Base-by-base conservation (phyloP, 1,140 invertebrate genomes). In the Aethina tumida region DNA sequence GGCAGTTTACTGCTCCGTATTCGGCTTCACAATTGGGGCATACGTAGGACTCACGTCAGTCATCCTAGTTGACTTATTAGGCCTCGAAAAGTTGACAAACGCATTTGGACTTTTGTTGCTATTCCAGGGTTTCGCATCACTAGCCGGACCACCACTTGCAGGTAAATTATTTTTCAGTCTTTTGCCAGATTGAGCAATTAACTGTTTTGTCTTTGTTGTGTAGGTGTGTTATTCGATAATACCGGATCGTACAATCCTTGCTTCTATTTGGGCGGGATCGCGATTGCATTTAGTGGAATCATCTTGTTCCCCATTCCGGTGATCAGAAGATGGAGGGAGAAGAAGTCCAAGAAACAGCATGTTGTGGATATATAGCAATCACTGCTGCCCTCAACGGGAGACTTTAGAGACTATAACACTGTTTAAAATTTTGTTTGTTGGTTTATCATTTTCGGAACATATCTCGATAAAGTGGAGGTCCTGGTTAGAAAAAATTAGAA, bases 21-120 rank as follows among this genome's bases (percentile, higher is more conserved):
- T 85, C 60, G 92, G 92, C 16, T 80, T 87, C 43, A 89, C 86
- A 1, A 87, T 88, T 45, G 91, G 90, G 35, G 90, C 88, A 15
- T 95, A 94, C 58, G 90, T 95, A 3, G 88, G 89, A 4, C 69
- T 96, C 9, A 96, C 92, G 3, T 92, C 87, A 5, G 88, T 91
- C 3, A 85, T 91, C 33, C 63, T 92, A 29, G 86, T 91, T 2
- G 87, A 93, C 61, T 68, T 93, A 18, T 61, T 93, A 32, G 87
- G 90, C 5, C 62, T 94, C 30, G 86, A 93, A 26, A 82, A 76
- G 50, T 65, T 96, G 19, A 93, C 91, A 0, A 94, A 94, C 60
- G 87, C 89, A 1, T 95, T 95, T 62, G 91, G 91, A n/a, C 65
- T 95, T 5, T 65, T 95, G 4, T 65, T 92, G 37, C 70, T 95